Conservation (phyloP, 2,113 vertebrate species). For the Aegypius monachus region DNA sequence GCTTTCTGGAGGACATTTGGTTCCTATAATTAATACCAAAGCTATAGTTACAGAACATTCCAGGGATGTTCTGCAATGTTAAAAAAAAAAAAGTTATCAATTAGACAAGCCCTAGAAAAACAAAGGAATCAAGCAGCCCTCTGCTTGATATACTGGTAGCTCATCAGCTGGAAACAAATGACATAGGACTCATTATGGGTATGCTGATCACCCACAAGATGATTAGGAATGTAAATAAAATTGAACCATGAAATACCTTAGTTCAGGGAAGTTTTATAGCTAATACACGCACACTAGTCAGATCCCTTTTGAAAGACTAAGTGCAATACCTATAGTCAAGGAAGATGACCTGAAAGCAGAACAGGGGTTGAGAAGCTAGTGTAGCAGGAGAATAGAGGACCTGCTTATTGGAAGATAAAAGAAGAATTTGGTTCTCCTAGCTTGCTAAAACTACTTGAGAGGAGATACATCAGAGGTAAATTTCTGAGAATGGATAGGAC, state of each 20-base stretch:
- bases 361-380: background rate
- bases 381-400: background rate
- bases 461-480: background rate
- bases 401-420: background rate
- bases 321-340: background rate
- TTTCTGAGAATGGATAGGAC: background rate
- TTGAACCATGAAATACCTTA: background rate
- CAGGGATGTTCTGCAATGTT: background rate
- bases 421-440: background rate
- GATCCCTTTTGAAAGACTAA: background rate
- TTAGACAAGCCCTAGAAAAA: background rate
- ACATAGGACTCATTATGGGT: background rate
- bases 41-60: background rate
- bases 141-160: background rate
- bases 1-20: background rate
- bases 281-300: background rate
- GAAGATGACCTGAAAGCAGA: background rate
- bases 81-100: background rate
- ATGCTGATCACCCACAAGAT: background rate
- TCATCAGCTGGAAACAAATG: background rate
- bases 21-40: background rate
- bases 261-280: background rate
- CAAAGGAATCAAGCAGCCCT: background rate
- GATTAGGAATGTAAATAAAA: background rate
- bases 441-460: background rate